Conservation (phyloP, 2,113 vertebrate species). For the Labeo catla region DNA sequence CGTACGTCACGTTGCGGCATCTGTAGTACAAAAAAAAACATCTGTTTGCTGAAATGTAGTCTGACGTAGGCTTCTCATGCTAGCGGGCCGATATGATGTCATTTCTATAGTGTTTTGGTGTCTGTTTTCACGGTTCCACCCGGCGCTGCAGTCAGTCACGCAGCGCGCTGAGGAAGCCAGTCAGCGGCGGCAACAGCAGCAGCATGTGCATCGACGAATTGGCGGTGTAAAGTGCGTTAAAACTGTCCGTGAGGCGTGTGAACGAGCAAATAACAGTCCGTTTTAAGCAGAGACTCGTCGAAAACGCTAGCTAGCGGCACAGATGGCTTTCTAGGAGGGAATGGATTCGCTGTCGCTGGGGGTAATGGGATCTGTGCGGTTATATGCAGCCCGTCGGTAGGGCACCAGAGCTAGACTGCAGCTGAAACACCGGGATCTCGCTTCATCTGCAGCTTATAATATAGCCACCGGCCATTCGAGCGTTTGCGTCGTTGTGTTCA, state of each 20-base stretch:
- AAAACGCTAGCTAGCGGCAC: neutral
- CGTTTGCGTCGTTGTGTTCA: conserved; percentile 1
- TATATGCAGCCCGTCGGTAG: conserved; percentile 25
- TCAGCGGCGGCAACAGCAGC: neutral
- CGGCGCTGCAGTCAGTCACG: conserved; percentile 2
- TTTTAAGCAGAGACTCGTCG: neutral
- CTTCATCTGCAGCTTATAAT: neutral
- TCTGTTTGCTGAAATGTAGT: neutral
- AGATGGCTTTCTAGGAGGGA: conserved; percentile 16
- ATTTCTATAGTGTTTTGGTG: neutral
- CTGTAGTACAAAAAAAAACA: too few species aligned
- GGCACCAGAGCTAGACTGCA: neutral
- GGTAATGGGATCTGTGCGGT: conserved; percentile 38
- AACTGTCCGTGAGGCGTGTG: neutral
- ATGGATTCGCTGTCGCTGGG: neutral
- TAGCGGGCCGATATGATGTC: neutral
- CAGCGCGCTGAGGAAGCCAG: neutral
- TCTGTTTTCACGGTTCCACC: neutral
- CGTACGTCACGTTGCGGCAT: conserved; percentile 17
- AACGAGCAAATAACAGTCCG: neutral
- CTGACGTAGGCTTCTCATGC: neutral
- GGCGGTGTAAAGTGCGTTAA: neutral
- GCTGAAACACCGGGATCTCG: conserved; percentile 17
- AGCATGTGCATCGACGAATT: neutral
- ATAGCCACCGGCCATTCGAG: neutral